Base-by-base conservation (phyloP, 2,797 vertebrate genomes). In the Cossypha niveicapilla region DNA sequence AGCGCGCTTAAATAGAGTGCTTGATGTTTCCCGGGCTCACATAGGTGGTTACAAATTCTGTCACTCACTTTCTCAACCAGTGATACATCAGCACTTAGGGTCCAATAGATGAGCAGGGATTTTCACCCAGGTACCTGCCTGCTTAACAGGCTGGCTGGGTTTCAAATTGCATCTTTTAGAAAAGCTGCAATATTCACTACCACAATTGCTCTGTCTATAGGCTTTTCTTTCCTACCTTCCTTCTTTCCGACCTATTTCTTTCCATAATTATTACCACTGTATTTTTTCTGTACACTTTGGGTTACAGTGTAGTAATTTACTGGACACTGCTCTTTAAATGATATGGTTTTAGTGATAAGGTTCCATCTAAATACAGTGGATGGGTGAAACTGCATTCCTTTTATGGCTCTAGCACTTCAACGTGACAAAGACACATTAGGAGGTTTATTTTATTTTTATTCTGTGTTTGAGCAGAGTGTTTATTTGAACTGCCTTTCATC, bases 401-500 rank as follows among this genome's bases (percentile, higher is more conserved):
- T 54, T 77, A 73, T 57, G 80, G 74, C 48, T 66, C 1, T 66
- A 83, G 58, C 65, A n/a, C 54, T 76, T 77, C 16, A 28, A 34
- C 4, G 4, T 60, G 70, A 56, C 61, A 45, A 24, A 79, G 81
- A 47, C 51, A 50, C 8, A 25, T 37, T 30, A 47, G 30, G 48
- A 61, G 35, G 18, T 84, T 82, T 79, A 37, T 87, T 89, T 92
- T 78, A 24, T 57, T 93, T 94, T 73, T 18, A 45, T 53, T 58
- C 41, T 42, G n/a, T 16, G 21, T 34, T 68, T 28, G 11, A 87
- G 92, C 88, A 54, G 84, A 61, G 42, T 76, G 60, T 95, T 97
- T 95, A 79, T 97, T 95, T 97, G 70, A 88, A 73, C 81, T 67
- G 50, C n/a, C 83, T 86, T 90, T 39, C 67, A 76, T 93, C 90